These are phyloP conservation scores for Linnaemya vulpina DNA, from an alignment of 2,888 invertebrate genomes.

Conservation along the genomic window DNA sequence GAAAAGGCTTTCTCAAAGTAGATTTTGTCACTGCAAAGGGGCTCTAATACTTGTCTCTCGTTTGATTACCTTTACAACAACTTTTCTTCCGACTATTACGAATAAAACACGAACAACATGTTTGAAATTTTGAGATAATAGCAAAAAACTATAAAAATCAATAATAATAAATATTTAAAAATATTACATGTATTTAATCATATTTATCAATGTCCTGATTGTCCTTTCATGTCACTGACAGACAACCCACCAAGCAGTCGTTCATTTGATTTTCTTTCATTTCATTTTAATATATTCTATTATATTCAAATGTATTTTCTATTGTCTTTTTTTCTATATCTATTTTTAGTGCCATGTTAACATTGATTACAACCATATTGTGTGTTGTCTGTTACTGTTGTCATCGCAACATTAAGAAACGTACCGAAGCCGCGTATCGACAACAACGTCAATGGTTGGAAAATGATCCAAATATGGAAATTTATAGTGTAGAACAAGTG, in stretches of 20 bases:
- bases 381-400: slow-evolving; percentile 91
- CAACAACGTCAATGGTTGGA: slow-evolving; percentile 82
- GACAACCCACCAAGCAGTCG: slow-evolving; percentile 1
- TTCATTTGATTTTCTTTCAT: slow-evolving; percentile 41
- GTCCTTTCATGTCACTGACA: slow-evolving; percentile 52
- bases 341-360: slow-evolving; percentile 88
- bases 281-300: slow-evolving; percentile 23
- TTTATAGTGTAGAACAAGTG: slow-evolving; percentile 83
- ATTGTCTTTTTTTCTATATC: slow-evolving; percentile 67
- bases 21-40: too few species aligned
- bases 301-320: slow-evolving; percentile 34
- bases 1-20: too few species aligned
- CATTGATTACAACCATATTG: slow-evolving; percentile 89
- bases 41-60: too few species aligned
- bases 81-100: too few species aligned
- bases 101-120: neutral
- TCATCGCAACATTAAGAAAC: slow-evolving; percentile 83
- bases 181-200: slow-evolving; percentile 38
- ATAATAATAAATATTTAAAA: slow-evolving; percentile 1
- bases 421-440: slow-evolving; percentile 82
- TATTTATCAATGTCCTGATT: slow-evolving; percentile 61
- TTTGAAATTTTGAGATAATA: slow-evolving; percentile 2
- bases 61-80: too few species aligned
- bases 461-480: slow-evolving; percentile 83
- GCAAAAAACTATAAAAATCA: neutral